These are phyloP conservation scores for Drosophila peninsularis DNA, from an alignment of 2,888 invertebrate species.

Conservation along the genomic window DNA sequence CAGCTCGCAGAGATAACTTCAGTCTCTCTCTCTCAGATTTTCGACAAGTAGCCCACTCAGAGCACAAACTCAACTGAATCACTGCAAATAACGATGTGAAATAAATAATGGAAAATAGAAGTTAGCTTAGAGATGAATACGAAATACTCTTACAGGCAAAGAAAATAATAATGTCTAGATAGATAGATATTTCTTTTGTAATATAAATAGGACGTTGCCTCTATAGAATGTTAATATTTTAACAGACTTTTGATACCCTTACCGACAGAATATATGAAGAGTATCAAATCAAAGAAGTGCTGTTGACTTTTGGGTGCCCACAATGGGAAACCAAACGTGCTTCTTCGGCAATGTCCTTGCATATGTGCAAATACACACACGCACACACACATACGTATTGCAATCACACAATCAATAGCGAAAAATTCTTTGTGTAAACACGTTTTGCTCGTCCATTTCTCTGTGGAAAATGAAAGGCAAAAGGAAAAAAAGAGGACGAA, in stretches of 20 bases:
- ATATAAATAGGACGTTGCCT: neutral
- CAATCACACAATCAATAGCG: slow-evolving; percentile 68
- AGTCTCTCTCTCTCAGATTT: slow-evolving; percentile 2
- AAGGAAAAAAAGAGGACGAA: neutral
- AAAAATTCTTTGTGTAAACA: slow-evolving; percentile 72
- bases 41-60: slow-evolving; percentile 36
- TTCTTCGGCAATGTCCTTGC: slow-evolving; percentile 28
- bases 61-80: slow-evolving; percentile 23
- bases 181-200: neutral
- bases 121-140: neutral
- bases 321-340: slow-evolving; percentile 54
- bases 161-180: neutral
- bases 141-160: neutral
- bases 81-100: slow-evolving; percentile 39
- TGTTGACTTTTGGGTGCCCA: slow-evolving; percentile 65
- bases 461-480: slow-evolving; percentile 38
- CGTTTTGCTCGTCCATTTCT: slow-evolving; percentile 39
- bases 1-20: neutral
- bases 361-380: slow-evolving; percentile 35
- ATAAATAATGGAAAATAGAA: neutral
- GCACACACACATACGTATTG: slow-evolving; percentile 14
- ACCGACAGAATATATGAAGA: neutral
- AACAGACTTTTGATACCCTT: neutral
- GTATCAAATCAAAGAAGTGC: slow-evolving; percentile 34
- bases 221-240: neutral